These are phyloP conservation scores for Eleutherodactylus coqui DNA, from an alignment of 2,797 vertebrate species.

Conservation along the genomic window DNA sequence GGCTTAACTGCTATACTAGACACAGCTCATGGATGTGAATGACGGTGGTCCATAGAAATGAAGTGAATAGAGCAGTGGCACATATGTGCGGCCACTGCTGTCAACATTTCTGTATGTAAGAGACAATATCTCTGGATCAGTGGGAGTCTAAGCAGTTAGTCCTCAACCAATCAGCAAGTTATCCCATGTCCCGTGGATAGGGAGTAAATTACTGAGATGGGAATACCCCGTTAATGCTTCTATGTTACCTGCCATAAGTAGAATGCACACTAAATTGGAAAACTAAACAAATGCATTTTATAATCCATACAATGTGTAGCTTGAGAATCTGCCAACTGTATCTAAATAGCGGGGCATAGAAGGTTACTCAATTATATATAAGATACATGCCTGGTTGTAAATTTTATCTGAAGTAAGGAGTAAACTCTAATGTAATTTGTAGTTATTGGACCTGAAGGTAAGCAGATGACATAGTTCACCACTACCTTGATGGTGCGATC, in stretches of 20 bases:
- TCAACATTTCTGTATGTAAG: no score
- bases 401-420: neutral
- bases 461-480: slow-evolving; percentile 29
- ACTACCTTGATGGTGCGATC: neutral
- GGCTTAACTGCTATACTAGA: neutral
- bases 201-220: no score
- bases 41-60: no score
- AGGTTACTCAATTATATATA: neutral
- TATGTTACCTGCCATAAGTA: neutral
- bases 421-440: neutral
- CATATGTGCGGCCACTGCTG: no score
- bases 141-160: no score
- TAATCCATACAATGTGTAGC: neutral
- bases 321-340: neutral
- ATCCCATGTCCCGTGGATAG: no score
- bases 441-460: neutral
- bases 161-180: no score
- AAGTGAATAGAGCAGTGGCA: no score
- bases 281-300: neutral
- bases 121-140: no score
- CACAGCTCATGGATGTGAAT: neutral
- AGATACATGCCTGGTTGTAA: neutral
- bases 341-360: neutral
- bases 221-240: no score
- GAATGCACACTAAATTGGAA: neutral